A percentile compares a stretch with the other conserved stretches of the same genome.
Evolutionary conservation across 2,888 invertebrate genomes (phyloP).

Genomic region (Salpingus planirostris): DNA sequence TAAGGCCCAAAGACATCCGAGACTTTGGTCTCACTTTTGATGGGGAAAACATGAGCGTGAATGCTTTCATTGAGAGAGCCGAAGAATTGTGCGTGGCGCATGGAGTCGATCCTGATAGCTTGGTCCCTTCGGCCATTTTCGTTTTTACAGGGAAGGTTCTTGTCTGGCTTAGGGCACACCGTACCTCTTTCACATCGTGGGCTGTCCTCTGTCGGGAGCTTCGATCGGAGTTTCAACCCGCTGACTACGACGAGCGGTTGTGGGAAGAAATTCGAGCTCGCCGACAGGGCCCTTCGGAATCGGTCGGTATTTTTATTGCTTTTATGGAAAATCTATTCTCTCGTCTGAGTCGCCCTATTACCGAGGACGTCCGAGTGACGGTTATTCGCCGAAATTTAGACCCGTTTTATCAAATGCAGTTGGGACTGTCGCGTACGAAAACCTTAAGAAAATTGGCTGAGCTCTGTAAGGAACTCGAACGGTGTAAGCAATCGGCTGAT

Average conservation of each 20-base stretch:
- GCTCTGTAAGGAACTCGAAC: neutral
- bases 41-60: neutral
- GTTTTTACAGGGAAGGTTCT: neutral
- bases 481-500: neutral
- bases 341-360: neutral
- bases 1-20: neutral
- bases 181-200: neutral
- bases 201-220: neutral
- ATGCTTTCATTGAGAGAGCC: neutral
- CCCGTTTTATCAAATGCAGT: neutral
- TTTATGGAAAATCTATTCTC: slow-evolving; percentile 7
- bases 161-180: neutral
- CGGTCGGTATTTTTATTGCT: slow-evolving; percentile 14
- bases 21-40: neutral
- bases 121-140: neutral
- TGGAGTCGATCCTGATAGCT: neutral
- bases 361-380: neutral
- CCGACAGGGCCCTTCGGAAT: slow-evolving; percentile 15
- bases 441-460: neutral
- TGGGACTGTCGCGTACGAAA: neutral
- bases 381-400: neutral
- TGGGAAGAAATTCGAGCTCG: slow-evolving; percentile 13
- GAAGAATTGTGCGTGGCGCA: neutral
- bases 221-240: neutral
- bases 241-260: too few species aligned